A percentile compares a stretch with the other conserved stretches of the same genome.
These are phyloP conservation scores for Malaclemys terrapin DNA, from an alignment of 2,113 vertebrate species.

Conservation along the genomic window DNA sequence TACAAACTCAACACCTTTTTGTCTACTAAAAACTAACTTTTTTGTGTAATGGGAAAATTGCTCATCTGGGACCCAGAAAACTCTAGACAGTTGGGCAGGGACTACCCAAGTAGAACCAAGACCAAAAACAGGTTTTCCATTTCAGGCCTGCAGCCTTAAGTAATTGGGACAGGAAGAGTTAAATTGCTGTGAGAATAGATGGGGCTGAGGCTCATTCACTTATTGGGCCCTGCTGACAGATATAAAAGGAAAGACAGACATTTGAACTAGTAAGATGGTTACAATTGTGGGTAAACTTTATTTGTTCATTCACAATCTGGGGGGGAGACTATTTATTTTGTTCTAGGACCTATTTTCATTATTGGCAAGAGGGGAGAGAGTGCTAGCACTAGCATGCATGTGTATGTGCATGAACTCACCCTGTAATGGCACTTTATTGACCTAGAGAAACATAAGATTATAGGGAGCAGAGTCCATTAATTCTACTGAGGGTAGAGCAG, in stretches of 20 bases:
- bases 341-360: background rate
- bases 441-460: background rate
- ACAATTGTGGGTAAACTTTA: background rate
- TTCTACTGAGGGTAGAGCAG: fast-evolving
- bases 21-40: background rate
- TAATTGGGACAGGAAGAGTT: background rate
- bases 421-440: fast-evolving
- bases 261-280: background rate
- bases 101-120: background rate
- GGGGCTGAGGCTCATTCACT: background rate
- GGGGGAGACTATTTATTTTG: background rate
- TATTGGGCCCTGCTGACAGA: background rate
- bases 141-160: background rate
- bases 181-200: background rate
- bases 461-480: background rate
- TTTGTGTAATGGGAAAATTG: background rate
- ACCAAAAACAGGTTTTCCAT: background rate
- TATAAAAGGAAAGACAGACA: background rate
- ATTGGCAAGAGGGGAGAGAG: background rate
- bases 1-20: background rate
- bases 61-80: background rate
- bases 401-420: background rate
- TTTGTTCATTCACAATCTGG: fast-evolving
- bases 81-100: background rate
- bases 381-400: background rate